These are phyloP conservation scores for Oreochromis spilurus DNA, from an alignment of 2,113 vertebrate species.

Conservation along the genomic window DNA sequence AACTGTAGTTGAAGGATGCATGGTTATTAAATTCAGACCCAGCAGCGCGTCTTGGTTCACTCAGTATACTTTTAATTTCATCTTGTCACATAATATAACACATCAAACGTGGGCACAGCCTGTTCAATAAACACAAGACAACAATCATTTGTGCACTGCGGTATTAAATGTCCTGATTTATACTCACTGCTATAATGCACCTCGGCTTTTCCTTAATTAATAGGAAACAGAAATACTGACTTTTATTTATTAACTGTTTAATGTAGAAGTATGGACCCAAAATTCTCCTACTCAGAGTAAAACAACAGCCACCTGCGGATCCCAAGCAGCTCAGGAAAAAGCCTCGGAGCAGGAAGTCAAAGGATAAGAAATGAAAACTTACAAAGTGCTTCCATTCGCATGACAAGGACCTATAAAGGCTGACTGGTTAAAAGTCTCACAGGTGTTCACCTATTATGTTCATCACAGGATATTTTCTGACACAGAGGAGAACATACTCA, in stretches of 20 bases:
- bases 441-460: background rate
- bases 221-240: background rate
- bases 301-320: background rate
- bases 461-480: background rate
- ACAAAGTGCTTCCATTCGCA: background rate
- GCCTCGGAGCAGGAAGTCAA: background rate
- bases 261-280: background rate
- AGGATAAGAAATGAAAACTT: conserved; percentile 15
- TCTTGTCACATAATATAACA: background rate
- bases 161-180: background rate
- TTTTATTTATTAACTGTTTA: background rate
- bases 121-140: background rate
- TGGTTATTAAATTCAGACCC: background rate
- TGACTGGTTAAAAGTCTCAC: background rate
- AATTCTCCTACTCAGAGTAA: background rate
- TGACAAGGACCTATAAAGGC: background rate
- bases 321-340: background rate
- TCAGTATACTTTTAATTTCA: background rate
- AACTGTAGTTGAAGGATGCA: background rate
- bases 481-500: background rate
- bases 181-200: background rate
- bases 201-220: background rate
- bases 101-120: background rate
- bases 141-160: background rate
- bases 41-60: background rate